Base-by-base conservation (phyloP, 2,888 invertebrate genomes). In the Torymus aiolomorphi region DNA sequence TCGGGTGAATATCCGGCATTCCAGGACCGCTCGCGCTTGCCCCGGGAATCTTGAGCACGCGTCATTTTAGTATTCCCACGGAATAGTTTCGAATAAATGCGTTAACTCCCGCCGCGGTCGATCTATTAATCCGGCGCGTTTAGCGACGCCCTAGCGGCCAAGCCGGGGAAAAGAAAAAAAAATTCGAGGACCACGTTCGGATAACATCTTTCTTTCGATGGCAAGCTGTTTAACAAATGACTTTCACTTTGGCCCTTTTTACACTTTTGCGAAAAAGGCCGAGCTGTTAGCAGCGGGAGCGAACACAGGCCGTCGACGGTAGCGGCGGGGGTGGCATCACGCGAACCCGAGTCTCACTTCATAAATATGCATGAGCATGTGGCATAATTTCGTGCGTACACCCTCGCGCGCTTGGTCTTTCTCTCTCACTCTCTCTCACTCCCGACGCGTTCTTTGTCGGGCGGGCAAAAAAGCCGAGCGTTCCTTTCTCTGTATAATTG, bases 281-380 rank as follows among this genome's bases (percentile, higher is more conserved):
- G 42, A 5, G 8, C 1, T 1, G 42, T 5, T 42, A 42, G 42
- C 42, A 5, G 8, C 4, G 42, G 8, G 42, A 42, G 42, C 1
- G 42, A 42, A 42, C 42, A 42, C 14, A 4, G 13, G 10, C 13
- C 14, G 13, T 4, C 57, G 24, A 8, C n/a, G 18, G 52, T 16
- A 24, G 65, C 24, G 16, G 16, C 14, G 16, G 51, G 1, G 63
- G 24, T 18, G 56, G 42, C 52, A 57, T 69, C 81, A 78, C 78
- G 78, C 81, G 71, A 78, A 54, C 69, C 10, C 16, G 20, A 2
- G 16, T 13, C 54, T n/a, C 49, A 12, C 56, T 63, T 81, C 72
- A 81, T 81, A 76, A 78, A 81, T 81, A 81, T 81, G 74, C 76
- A 81, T 78, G 78, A 81, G 78, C 73, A 69, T 78, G 75, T 78